These are phyloP conservation scores for Meriones unguiculatus DNA, from an alignment of 2,113 vertebrate species.

Conservation along the genomic window DNA sequence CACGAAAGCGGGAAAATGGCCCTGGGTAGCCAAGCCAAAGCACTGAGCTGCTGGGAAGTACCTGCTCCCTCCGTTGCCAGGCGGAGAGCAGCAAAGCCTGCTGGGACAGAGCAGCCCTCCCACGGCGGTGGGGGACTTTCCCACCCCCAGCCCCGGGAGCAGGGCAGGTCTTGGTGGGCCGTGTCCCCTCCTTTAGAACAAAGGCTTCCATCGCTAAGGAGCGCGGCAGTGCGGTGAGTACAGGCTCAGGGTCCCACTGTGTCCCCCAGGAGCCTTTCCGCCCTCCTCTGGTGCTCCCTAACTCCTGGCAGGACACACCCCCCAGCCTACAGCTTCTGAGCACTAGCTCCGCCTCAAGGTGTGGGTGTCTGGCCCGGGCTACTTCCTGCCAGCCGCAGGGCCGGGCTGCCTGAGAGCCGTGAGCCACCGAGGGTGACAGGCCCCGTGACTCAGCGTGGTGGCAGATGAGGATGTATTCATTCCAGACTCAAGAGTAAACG, in stretches of 20 bases:
- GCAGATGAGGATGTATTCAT: not conserved
- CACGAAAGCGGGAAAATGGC: not conserved
- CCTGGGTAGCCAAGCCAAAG: not conserved
- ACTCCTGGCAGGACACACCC: slow-evolving; percentile 5
- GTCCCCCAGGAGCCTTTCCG: not conserved
- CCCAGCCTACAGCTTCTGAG: not conserved
- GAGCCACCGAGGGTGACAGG: not conserved
- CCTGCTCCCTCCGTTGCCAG: not conserved
- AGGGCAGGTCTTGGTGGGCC: not conserved
- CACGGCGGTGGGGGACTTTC: not conserved
- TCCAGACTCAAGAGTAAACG: not conserved
- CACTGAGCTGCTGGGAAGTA: no score
- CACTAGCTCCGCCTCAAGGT: not conserved
- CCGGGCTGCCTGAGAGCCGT: not conserved
- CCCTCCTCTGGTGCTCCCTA: no score
- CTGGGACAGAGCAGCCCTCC: not conserved
- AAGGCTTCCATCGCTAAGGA: not conserved
- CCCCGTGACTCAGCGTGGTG: slow-evolving; percentile 49
- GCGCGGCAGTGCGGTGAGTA: not conserved
- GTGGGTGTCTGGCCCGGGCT: slow-evolving; percentile 56
- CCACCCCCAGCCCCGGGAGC: not conserved
- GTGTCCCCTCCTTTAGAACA: not conserved
- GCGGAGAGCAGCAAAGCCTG: not conserved
- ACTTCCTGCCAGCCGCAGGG: slow-evolving; percentile 29
- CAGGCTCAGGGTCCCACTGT: not conserved